These are phyloP conservation scores for Muscicapa comitata DNA, from an alignment of 2,797 vertebrate genomes.

Conservation along the genomic window DNA sequence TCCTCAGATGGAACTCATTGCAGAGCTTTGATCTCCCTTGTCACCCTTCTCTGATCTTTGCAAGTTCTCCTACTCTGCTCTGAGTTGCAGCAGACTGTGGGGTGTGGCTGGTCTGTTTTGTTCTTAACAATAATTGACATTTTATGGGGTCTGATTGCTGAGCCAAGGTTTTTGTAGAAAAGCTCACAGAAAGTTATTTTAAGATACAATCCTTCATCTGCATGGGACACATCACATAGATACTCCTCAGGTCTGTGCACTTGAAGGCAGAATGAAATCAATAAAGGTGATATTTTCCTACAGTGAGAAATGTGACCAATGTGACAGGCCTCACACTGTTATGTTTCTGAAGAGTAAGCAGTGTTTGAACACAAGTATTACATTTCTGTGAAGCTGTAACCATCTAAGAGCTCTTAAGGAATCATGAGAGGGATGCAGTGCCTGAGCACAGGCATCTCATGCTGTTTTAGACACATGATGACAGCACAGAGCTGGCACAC, in stretches of 20 bases:
- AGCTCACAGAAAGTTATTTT: background rate
- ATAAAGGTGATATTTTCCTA: background rate
- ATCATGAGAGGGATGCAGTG: background rate
- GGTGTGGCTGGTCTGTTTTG: background rate
- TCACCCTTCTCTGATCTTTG: background rate
- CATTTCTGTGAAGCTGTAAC: background rate
- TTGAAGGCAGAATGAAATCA: background rate
- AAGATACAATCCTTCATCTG: background rate
- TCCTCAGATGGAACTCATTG: constrained; percentile 31
- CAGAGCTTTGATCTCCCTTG: constrained; percentile 5
- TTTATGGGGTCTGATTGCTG: background rate
- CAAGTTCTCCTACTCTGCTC: background rate
- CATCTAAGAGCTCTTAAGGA: background rate
- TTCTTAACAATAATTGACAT: background rate
- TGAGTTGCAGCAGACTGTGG: background rate
- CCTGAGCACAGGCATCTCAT: background rate
- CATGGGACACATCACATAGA: background rate
- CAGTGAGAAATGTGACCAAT: background rate
- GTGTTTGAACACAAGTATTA: background rate
- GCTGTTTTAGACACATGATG: background rate
- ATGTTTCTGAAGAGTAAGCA: background rate
- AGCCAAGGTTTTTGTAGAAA: background rate
- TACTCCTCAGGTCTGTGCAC: background rate
- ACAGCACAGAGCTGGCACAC: background rate
- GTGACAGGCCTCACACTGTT: background rate